Evolutionary conservation across 2,888 invertebrate genomes (phyloP), one percentile per base, ranked within the genome.

Genomic region (Allacma fusca): DNA sequence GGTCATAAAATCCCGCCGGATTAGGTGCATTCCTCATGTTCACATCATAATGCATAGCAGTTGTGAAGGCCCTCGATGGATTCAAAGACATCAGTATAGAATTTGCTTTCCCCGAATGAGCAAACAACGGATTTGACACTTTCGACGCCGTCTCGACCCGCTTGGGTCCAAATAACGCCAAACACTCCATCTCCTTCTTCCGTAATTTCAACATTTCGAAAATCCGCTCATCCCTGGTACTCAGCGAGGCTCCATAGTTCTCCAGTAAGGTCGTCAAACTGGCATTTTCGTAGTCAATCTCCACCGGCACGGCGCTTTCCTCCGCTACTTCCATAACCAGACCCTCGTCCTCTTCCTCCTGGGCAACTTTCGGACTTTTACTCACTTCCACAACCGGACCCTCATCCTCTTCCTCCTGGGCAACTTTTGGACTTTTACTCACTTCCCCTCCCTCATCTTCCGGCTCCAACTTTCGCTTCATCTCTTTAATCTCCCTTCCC

Each of bases 131-230:
- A 78, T 84, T 84, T 26, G 79, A 72, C 34, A 68, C 50, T 57
- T 74, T 44, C 9, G 78, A 57, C 13, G 75, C 65, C 19, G 75
- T 44, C 57, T 83, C 81, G 0, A 75, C 77, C 72, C 81, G 65
- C 28, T 83, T 83, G 1, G 82, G 84, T 21, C 84, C 84, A 76
- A 83, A 84, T 0, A 83, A 59, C 5, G 84, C 82, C 78, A 83
- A 67, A 0, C 77, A 73, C 34, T 79, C 78, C 34, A 78, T 21
- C 21, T 68, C 59, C 26, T 71, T 76, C 23, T 67, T 19, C 16
- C 26, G 13, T 4, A 1, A 16, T 19, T 73, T 78, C 16, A 82
- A 70, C 57, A 79, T 80, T 19, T 79, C 44, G 59, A 78, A 83
- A 29, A 83, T 80, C 19, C 72, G 72, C 28, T 71, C 67, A 67